A percentile compares a stretch with the other conserved stretches of the same genome.
Evolutionary conservation across 2,888 invertebrate species (phyloP).

Genomic region (Coenonympha arcania): DNA sequence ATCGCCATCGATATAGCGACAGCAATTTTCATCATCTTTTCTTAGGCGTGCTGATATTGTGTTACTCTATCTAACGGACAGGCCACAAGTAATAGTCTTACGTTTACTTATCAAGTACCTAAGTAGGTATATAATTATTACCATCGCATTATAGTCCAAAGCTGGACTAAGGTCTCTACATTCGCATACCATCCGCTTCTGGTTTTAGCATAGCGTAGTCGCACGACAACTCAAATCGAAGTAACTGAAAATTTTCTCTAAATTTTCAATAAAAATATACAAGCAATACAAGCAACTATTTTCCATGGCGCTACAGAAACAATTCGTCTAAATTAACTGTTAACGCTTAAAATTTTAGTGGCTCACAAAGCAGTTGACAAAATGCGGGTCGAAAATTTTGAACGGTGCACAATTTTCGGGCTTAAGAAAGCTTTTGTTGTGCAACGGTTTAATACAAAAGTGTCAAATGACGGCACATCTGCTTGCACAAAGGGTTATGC

Average conservation of each 20-base stretch:
- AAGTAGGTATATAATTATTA: too few relatives aligned
- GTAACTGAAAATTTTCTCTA: too few relatives aligned
- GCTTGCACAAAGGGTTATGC: conserved; percentile 71
- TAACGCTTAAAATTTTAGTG: conserved; percentile 33
- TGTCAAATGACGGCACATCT: conserved; percentile 75
- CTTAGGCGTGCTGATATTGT: too few relatives aligned
- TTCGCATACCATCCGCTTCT: too few relatives aligned
- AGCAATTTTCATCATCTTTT: conserved; percentile 6
- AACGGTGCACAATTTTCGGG: conserved; percentile 71
- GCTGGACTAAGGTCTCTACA: too few relatives aligned
- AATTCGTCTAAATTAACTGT: conserved; percentile 25
- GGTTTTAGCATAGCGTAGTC: too few relatives aligned
- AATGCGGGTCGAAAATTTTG: conserved; percentile 69
- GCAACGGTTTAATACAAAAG: conserved; percentile 75
- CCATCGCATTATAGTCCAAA: too few relatives aligned
- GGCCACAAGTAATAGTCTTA: too few relatives aligned
- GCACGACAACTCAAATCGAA: too few relatives aligned
- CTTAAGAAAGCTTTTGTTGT: conserved; percentile 73
- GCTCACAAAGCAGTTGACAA: conserved; percentile 53
- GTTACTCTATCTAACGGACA: too few relatives aligned
- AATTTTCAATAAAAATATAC: not conserved
- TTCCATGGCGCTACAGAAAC: not conserved
- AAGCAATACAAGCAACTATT: conserved; percentile 13
- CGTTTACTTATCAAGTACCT: too few relatives aligned
- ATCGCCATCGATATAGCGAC: conserved; percentile 29